These are phyloP conservation scores for Trimorus sp. DNA, from an alignment of 2,888 invertebrate species.

Conservation along the genomic window DNA sequence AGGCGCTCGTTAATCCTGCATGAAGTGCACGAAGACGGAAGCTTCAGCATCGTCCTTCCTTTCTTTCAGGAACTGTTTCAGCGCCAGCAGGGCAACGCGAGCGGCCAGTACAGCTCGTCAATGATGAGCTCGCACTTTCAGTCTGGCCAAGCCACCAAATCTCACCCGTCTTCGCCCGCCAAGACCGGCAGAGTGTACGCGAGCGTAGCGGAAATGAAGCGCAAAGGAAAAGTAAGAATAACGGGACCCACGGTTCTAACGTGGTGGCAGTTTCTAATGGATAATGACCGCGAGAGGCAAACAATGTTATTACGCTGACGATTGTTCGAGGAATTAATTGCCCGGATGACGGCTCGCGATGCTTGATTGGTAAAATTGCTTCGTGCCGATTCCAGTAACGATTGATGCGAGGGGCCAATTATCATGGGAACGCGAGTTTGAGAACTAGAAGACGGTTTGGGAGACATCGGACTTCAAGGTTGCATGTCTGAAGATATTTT, in stretches of 20 bases:
- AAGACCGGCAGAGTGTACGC: slow-evolving; percentile 90
- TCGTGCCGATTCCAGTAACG: no score
- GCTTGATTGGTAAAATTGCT: no score
- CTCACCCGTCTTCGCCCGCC: slow-evolving; percentile 88
- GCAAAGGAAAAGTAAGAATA: slow-evolving; percentile 87
- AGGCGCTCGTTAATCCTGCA: slow-evolving; percentile 66
- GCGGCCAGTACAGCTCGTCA: slow-evolving; percentile 81
- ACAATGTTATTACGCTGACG: no score
- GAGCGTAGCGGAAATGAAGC: slow-evolving; percentile 97
- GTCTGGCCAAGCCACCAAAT: slow-evolving; percentile 83
- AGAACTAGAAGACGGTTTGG: no score
- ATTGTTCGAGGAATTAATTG: no score
- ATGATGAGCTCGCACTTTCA: slow-evolving; percentile 91
- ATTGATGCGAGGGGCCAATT: no score
- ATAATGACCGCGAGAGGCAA: slow-evolving; percentile 5
- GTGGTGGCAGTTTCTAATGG: slow-evolving; percentile 34
- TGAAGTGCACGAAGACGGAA: slow-evolving; percentile 68
- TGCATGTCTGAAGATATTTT: no score
- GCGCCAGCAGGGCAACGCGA: slow-evolving; percentile 88
- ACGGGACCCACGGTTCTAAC: slow-evolving; percentile 29
- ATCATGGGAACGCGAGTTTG: no score
- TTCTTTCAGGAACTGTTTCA: slow-evolving; percentile 90
- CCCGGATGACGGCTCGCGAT: no score
- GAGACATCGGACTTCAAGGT: no score
- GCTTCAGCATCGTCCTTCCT: slow-evolving; percentile 74